Conservation (phyloP, 1,140 invertebrate genomes). For the Helicoverpa armigera region DNA sequence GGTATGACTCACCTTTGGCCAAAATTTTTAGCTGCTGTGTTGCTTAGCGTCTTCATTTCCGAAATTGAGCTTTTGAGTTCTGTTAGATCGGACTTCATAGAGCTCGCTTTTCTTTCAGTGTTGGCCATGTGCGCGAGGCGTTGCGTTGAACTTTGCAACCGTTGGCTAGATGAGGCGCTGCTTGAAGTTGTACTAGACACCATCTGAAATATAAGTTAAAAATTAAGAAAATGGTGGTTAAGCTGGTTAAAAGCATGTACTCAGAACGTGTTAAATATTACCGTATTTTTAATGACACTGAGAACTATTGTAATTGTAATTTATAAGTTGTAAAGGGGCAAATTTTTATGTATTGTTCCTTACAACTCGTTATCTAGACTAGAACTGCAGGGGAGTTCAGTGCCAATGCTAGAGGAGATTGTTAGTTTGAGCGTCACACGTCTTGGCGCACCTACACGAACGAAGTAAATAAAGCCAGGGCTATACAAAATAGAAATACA, state of each 20-base stretch:
- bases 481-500: conserved; percentile 76
- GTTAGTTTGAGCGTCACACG: conserved; percentile 77
- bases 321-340: conserved; percentile 25
- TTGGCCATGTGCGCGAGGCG: conserved; percentile 78
- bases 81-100: conserved; percentile 91
- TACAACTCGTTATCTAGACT: conserved; percentile 80
- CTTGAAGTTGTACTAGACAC: conserved; percentile 87
- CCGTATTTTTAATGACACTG: background rate
- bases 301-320: background rate
- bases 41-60: conserved; percentile 90
- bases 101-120: conserved; percentile 90
- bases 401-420: conserved; percentile 80
- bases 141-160: conserved; percentile 86
- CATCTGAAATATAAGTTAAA: conserved; percentile 75
- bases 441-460: conserved; percentile 79
- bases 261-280: background rate
- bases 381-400: conserved; percentile 78
- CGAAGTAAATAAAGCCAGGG: conserved; percentile 75
- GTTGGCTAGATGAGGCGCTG: conserved; percentile 87
- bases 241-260: background rate
- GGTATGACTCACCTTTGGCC: conserved; percentile 81
- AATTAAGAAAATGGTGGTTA: too few relatives aligned
- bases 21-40: conserved; percentile 84
- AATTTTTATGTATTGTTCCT: conserved; percentile 59
- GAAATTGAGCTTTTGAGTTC: conserved; percentile 92